Evolutionary conservation across 1,140 invertebrate genomes (phyloP), one percentile per base, ranked within the genome.

Genomic region (Xylocopa sonorina): DNA sequence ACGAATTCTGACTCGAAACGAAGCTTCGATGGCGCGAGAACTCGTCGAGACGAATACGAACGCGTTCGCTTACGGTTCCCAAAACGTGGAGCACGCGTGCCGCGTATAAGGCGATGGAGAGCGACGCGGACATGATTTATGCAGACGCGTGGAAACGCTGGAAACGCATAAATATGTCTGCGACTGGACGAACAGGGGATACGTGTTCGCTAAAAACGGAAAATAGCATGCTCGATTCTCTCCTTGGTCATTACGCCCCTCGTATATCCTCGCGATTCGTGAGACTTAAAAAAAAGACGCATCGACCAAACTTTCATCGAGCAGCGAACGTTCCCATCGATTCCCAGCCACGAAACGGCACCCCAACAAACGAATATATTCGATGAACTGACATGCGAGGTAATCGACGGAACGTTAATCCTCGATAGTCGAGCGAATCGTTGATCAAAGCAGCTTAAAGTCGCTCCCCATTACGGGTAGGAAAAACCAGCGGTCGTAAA

Each of bases 11-110:
- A n/a, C n/a, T n/a, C n/a, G n/a, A n/a, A n/a, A n/a, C n/a, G n/a
- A n/a, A n/a, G 5, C 21, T 10, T 12, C 18, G n/a, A 3, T 9
- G 9, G 10, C 10, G 14, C 14, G 55, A n/a, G n/a, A n/a, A n/a
- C 41, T 9, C 9, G 9, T n/a, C 4, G n/a, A 9, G 1, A 43
- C 43, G 60, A n/a, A 34, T 51, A 18, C 48, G 16, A 10, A 18
- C 14, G 7, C 14, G 14, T 32, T 18, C 71, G 55, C 51, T 78
- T 77, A 84, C 60, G 66, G 53, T 67, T 46, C 5, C 38, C 72
- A 81, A 77, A 84, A 81, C 57, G n/a, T n/a, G 29, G 34, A 18
- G 51, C 58, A 83, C 74, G 71, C 71, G 83, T 84, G 83, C 83
- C 58, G 81, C 63, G 72, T 55, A 24, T 48, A 16, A 38, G 50